Conservation (phyloP, 2,888 invertebrate genomes). For the Drosophila mayaguana region DNA sequence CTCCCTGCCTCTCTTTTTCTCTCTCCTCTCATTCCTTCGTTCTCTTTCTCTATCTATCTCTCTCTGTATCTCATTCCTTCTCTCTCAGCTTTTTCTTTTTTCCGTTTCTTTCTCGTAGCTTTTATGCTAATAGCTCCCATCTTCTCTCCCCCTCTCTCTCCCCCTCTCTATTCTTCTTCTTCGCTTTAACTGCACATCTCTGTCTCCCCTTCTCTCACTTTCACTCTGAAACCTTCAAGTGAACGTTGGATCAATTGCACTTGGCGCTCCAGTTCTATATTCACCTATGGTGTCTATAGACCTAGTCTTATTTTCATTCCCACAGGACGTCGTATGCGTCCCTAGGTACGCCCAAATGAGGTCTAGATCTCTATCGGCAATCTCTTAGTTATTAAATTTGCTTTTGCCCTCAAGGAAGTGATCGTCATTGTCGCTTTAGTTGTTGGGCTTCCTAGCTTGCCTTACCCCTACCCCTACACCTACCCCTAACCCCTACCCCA, state of each 20-base stretch:
- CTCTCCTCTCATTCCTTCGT: too few relatives aligned
- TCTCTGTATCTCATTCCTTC: not conserved
- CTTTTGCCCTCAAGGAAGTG: conserved; percentile 67
- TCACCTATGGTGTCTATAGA: too few relatives aligned
- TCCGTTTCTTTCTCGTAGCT: not conserved
- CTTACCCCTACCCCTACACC: not conserved
- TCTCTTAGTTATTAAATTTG: conserved; percentile 66
- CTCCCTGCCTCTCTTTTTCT: too few relatives aligned
- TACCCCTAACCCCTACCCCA: conserved; percentile 5
- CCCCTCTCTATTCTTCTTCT: not conserved
- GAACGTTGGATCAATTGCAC: not conserved
- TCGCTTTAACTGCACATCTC: too few relatives aligned
- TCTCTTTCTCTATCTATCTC: not conserved
- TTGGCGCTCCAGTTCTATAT: not conserved
- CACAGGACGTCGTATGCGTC: conserved; percentile 33
- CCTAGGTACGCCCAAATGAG: conserved; percentile 52
- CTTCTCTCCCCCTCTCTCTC: not conserved
- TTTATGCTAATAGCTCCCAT: not conserved
- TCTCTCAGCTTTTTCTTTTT: not conserved
- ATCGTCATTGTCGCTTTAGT: conserved; percentile 33
- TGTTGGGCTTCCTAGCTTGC: conserved; percentile 27
- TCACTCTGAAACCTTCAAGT: not conserved
- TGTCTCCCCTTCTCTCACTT: not conserved
- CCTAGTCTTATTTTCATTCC: conserved; percentile 35
- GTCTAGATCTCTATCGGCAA: conserved; percentile 60